Base-by-base conservation (phyloP, 2,888 invertebrate genomes). In the Athetis lepigone region DNA sequence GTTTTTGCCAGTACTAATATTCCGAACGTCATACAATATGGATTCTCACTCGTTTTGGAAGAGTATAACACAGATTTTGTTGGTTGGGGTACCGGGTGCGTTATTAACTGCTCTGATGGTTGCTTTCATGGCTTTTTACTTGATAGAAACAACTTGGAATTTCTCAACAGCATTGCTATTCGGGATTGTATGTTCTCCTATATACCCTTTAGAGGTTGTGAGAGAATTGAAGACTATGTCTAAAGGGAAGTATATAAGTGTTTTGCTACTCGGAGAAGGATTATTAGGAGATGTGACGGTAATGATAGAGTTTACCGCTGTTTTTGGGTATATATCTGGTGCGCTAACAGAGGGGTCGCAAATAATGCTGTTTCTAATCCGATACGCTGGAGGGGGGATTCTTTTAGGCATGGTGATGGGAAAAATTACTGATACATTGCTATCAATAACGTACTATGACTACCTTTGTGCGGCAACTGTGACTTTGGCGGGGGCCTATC, bases 21-120 rank as follows among this genome's bases (percentile, higher is more conserved):
- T 94, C 27, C 90, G 90, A 37, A 93, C 91, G 0, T 91, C 94
- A 0, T 95, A 95, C 33, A 87, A 81, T 2, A 90, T 92, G 0
- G 94, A 94, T 64, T 86, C 90, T 0, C 94, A 95, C 74, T 89
- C 93, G 0, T 93, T 93, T 70, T 90, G 92, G 92, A 85, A 87
- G 61, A 89, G 92, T 66, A 87, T 93, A 2, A 87, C 93, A 0
- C 92, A 95, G 63, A 91, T 95, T 42, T 37, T 93, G 0, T 47
- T 94, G 0, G 92, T 94, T 0, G 90, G 89, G 0, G 90, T 92
- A 0, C 90, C 91, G 0, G 94, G 94, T 0, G 88, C 88, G 0
- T 60, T 92, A 16, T 29, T 93, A 0, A 92, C 93, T 0, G 89
- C 92, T 0, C n/a, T 90, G 0, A 89, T 92, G 70, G 87, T 81